Conservation (phyloP, 2,113 vertebrate species). For the Ictalurus punctatus region DNA sequence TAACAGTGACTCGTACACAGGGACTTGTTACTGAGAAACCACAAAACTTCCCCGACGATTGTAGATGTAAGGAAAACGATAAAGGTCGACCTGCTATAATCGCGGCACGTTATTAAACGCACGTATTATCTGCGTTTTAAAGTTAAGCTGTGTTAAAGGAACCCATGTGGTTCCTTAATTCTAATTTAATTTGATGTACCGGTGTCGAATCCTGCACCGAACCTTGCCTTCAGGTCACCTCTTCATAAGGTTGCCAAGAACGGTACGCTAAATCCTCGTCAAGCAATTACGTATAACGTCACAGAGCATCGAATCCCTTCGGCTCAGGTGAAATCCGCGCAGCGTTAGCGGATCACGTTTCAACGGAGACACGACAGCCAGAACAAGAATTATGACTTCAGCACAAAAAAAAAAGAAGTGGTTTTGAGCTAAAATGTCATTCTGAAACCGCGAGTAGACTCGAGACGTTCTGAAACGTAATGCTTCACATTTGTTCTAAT, state of each 20-base stretch:
- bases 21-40: too few relatives aligned
- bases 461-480: constrained; percentile 37
- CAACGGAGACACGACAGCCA: neutral
- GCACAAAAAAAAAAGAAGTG: neutral
- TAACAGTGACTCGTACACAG: neutral
- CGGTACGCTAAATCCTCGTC: neutral
- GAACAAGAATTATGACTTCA: constrained; percentile 34
- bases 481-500: constrained; percentile 37
- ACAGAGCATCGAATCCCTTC: constrained; percentile 20
- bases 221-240: neutral
- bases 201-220: neutral
- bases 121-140: neutral
- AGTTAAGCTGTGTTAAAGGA: neutral
- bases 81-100: neutral
- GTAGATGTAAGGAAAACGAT: neutral
- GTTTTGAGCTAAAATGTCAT: constrained; percentile 32
- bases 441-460: constrained; percentile 30
- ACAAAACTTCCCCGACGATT: too few relatives aligned
- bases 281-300: neutral
- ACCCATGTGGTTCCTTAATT: neutral
- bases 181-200: neutral
- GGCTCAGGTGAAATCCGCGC: constrained; percentile 20
- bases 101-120: neutral
- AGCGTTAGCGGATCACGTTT: constrained; percentile 19
- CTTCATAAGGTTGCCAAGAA: neutral